Evolutionary conservation across 2,113 vertebrate species (phyloP).

Genomic region (Phalacrocorax brasilianus): DNA sequence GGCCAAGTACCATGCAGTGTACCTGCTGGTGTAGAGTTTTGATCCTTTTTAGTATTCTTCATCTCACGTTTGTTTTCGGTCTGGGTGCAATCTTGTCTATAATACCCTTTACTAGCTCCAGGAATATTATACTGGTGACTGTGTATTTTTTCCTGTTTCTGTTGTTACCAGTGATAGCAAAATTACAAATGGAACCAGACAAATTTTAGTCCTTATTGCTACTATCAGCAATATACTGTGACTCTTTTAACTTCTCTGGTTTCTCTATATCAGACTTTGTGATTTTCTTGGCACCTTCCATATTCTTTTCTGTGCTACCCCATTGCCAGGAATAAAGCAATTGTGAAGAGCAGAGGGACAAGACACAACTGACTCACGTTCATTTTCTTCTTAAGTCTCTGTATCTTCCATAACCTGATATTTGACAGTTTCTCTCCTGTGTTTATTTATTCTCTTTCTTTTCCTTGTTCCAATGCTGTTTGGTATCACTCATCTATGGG

Average conservation of each 20-base stretch:
- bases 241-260: neutral
- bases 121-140: neutral
- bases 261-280: neutral
- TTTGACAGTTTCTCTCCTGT: neutral
- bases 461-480: neutral
- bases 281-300: neutral
- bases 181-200: neutral
- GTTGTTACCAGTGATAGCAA: neutral
- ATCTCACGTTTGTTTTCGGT: neutral
- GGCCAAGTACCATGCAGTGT: neutral
- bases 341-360: neutral
- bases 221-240: neutral
- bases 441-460: slow-evolving; percentile 6
- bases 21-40: neutral
- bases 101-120: neutral
- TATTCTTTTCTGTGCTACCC: neutral
- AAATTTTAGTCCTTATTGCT: neutral
- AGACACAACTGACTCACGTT: neutral
- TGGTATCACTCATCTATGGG: neutral
- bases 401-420: neutral
- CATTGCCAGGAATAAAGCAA: neutral
- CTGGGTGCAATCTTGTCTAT: neutral
- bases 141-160: neutral
- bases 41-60: neutral
- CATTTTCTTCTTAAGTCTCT: neutral